A percentile compares a stretch with the other conserved stretches of the same genome.
These are phyloP conservation scores for Teleogryllus oceanicus DNA, from an alignment of 2,888 invertebrate genomes.

Conservation along the genomic window DNA sequence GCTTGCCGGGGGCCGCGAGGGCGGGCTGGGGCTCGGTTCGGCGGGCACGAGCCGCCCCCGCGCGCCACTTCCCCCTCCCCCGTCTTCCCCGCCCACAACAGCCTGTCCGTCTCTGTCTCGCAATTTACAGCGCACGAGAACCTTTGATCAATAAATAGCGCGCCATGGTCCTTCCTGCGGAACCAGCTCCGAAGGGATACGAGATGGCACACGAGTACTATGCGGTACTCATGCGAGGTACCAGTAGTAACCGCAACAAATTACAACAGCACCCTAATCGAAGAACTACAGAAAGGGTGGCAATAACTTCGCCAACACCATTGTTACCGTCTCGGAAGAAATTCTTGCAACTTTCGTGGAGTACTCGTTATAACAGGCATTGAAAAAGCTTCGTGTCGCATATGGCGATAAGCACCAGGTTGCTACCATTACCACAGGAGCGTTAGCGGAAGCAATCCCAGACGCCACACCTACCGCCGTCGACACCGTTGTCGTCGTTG, in stretches of 20 bases:
- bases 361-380: too few species aligned
- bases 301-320: not conserved
- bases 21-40: not conserved
- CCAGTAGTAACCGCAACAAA: too few species aligned
- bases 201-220: constrained; percentile 1
- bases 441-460: not conserved
- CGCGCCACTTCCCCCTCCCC: not conserved
- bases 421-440: not conserved
- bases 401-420: too few species aligned
- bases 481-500: not conserved
- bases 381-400: too few species aligned
- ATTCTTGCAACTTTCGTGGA: too few species aligned
- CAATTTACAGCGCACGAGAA: constrained; percentile 38
- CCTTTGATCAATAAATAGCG: constrained; percentile 37
- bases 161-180: constrained; percentile 33
- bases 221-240: not conserved
- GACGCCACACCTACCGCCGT: not conserved
- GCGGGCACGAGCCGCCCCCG: constrained; percentile 27
- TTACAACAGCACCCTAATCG: too few species aligned
- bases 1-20: not conserved
- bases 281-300: not conserved
- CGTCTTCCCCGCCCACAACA: not conserved
- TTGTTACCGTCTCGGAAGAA: too few species aligned
- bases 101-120: constrained; percentile 37
- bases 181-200: constrained; percentile 30